Evolutionary conservation across 2,113 vertebrate genomes (phyloP), one percentile per base, ranked within the genome.

Genomic region (Takifugu bimaculatus): DNA sequence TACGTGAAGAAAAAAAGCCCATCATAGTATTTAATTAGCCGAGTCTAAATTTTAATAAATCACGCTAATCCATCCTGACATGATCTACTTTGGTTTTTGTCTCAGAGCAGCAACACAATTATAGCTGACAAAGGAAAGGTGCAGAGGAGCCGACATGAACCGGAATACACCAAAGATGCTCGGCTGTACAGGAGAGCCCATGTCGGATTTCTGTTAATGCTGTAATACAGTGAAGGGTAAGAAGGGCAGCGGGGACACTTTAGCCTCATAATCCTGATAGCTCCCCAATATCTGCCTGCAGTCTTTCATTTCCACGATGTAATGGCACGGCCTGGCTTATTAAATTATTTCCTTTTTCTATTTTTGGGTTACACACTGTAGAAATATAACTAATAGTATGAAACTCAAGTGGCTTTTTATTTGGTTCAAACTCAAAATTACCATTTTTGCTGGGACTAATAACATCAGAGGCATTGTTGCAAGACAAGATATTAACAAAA

Each of bases 31-130:
- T 79, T 81, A 80, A 86, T 84, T 80, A 80, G 60, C 51, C 11
- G 56, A 81, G 68, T 74, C 29, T 58, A 78, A 79, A 80, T 78
- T 72, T 78, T 63, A 82, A 86, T 71, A 53, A 80, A 77, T 83
- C 57, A 35, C 50, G 54, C 44, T 85, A 87, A 88, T 86, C 78
- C 64, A n/a, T 35, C 50, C 42, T 73, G 79, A 85, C 77, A 80
- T 72, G 65, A 83, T 89, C 75, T 82, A 62, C 77, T 83, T 77
- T 77, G 54, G 35, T 60, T 56, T 15, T 49, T 60, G 79, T 85
- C 78, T 84, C 81, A 39, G 42, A 75, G 80, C 86, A 83, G 69
- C 83, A 77, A 73, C 68, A 85, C 84, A 87, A 89, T 89, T 89
- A 89, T 68, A 83, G 70, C 13, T 63, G 35, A 54, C 35, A 39